A percentile compares a stretch with the other conserved stretches of the same genome.
Conservation (phyloP, 2,113 vertebrate species). For the Nyctereutes procyonoides region DNA sequence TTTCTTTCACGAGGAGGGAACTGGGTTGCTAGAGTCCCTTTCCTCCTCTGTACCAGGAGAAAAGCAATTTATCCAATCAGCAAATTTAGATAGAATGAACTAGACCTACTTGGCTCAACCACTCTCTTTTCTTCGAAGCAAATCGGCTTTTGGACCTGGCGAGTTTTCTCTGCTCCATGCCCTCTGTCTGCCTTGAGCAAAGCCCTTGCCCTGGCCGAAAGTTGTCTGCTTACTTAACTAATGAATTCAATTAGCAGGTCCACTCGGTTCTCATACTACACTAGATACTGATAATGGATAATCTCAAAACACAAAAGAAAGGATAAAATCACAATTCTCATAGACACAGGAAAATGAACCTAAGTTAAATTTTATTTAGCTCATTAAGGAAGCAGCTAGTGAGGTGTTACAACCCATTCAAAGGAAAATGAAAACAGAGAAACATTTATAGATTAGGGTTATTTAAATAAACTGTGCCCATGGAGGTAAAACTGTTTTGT, state of each 20-base stretch:
- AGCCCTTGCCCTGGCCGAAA: not conserved
- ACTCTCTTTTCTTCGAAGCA: not conserved
- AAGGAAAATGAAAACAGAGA: not conserved
- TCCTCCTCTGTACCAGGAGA: not conserved
- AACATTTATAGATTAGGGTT: not conserved
- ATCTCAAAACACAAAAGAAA: not conserved
- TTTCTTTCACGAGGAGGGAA: not conserved
- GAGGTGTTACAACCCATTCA: not conserved
- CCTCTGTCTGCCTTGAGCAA: not conserved
- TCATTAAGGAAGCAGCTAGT: not conserved
- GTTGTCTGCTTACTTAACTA: not conserved
- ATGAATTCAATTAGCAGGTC: not conserved
- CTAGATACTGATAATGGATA: not conserved
- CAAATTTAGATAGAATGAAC: not conserved
- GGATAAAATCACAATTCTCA: not conserved
- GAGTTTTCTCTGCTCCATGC: not conserved
- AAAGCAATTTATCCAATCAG: not conserved
- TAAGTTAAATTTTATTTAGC: not conserved
- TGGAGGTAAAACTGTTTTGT: not conserved
- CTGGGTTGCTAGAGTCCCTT: not conserved
- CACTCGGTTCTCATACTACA: not conserved
- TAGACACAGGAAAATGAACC: not conserved
- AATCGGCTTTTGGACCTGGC: not conserved
- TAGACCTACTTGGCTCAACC: not conserved
- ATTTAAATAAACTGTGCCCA: not conserved